These are phyloP conservation scores for Nasua narica DNA, from an alignment of 2,797 vertebrate genomes.

Conservation along the genomic window DNA sequence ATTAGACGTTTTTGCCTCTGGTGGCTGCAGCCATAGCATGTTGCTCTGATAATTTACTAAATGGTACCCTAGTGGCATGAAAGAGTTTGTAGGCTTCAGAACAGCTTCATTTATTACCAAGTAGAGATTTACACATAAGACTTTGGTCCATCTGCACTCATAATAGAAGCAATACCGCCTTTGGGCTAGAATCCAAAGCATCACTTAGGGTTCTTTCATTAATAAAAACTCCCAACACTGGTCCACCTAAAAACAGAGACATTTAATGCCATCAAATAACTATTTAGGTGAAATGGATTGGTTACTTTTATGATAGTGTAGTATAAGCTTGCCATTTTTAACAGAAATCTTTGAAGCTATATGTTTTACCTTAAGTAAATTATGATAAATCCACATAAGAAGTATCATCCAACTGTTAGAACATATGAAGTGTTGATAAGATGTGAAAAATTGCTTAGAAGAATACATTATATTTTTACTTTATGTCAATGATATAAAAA, in stretches of 20 bases:
- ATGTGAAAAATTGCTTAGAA: neutral
- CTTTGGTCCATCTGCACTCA: neutral
- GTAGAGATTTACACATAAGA: neutral
- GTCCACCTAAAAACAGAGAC: neutral
- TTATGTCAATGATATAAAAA: neutral
- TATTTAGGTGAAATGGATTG: neutral
- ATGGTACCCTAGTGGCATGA: neutral
- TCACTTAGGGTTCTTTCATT: constrained; percentile 20
- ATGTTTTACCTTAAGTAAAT: neutral
- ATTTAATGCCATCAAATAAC: constrained; percentile 2
- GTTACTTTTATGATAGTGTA: neutral
- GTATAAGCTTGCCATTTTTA: neutral
- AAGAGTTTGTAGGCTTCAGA: neutral
- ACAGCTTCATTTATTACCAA: neutral
- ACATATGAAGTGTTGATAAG: neutral
- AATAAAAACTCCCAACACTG: neutral
- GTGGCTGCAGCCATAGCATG: neutral
- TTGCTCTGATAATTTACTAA: constrained; percentile 24
- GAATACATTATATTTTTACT: neutral
- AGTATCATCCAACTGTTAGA: neutral
- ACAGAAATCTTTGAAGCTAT: neutral
- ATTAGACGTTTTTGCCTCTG: neutral
- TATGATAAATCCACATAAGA: neutral
- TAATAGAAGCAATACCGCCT: neutral
- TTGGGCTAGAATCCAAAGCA: neutral